Conservation (phyloP, 2,113 vertebrate species). For the Archilochus colubris region DNA sequence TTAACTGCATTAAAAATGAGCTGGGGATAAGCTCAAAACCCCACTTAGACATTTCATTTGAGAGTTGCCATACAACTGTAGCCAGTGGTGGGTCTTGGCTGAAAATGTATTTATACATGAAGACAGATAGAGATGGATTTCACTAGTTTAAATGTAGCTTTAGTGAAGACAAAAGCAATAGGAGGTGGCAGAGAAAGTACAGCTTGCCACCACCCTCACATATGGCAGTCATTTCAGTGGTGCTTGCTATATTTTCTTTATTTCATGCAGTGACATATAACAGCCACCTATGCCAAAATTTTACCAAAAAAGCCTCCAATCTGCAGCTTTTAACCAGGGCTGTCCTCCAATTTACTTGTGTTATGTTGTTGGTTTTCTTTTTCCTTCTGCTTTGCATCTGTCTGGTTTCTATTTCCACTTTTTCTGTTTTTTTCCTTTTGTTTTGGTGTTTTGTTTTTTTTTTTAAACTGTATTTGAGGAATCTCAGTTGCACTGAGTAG, state of each 20-base stretch:
- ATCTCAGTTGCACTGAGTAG: conserved; percentile 51
- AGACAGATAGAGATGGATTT: conserved; percentile 59
- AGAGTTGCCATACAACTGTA: conserved; percentile 33
- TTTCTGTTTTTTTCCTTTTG: not conserved
- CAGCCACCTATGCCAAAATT: not conserved
- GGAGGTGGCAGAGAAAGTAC: conserved; percentile 16
- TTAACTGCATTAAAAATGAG: conserved; percentile 21
- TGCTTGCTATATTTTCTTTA: conserved; percentile 23
- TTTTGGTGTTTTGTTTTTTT: conserved; percentile 31
- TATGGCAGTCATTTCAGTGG: conserved; percentile 65
- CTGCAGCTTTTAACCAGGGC: conserved; percentile 22
- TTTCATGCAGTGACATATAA: conserved; percentile 19
- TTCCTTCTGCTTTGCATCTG: conserved; percentile 46
- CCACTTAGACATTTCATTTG: not conserved
- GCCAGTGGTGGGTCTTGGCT: conserved; percentile 62
- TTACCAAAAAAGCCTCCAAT: not conserved
- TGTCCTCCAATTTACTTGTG: conserved; percentile 21
- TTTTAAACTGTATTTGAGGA: conserved; percentile 43
- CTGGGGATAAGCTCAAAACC: conserved; percentile 33
- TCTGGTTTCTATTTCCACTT: conserved; percentile 38
- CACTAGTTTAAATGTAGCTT: conserved; percentile 59
- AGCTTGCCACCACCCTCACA: conserved; percentile 59
- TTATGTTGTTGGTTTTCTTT: conserved; percentile 24
- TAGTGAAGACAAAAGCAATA: conserved; percentile 54
- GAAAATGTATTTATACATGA: conserved; percentile 42